A percentile compares a stretch with the other conserved stretches of the same genome.
These are phyloP conservation scores for Aepyceros melampus DNA, from an alignment of 2,113 vertebrate species.

Conservation along the genomic window DNA sequence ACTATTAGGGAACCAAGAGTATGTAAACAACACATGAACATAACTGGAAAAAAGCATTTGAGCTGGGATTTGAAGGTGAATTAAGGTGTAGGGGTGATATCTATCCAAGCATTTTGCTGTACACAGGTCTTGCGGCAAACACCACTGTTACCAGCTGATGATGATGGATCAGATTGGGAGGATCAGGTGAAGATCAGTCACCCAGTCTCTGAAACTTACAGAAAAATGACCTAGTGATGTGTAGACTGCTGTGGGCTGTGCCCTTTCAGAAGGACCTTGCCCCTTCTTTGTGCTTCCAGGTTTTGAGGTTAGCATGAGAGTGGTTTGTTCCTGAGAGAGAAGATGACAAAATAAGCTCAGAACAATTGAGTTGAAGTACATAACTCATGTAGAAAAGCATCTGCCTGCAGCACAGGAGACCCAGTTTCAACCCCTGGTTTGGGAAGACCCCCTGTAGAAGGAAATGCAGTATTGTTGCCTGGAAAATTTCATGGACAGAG, in stretches of 20 bases:
- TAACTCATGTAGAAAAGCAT: not conserved
- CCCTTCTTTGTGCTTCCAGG: not conserved
- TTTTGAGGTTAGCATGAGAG: not conserved
- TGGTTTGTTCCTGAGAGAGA: not conserved
- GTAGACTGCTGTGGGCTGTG: not conserved
- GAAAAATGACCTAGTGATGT: not conserved
- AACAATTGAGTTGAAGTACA: not conserved
- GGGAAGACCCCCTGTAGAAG: not conserved
- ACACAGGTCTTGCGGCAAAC: not conserved
- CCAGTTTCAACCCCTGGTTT: not conserved
- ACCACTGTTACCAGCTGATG: not conserved
- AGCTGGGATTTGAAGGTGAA: not conserved
- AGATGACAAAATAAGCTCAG: no score
- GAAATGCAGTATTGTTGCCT: not conserved
- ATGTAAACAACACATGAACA: not conserved
- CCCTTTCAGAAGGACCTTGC: not conserved
- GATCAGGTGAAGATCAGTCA: not conserved
- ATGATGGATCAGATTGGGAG: not conserved
- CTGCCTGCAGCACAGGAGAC: accelerated
- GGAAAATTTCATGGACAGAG: not conserved
- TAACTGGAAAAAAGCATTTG: not conserved
- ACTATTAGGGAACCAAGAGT: not conserved
- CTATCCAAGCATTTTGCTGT: not conserved
- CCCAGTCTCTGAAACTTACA: not conserved
- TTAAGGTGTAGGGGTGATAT: not conserved